A percentile compares a stretch with the other conserved stretches of the same genome.
Conservation (phyloP, 2,888 invertebrate species). For the Muschampia plurimacula region DNA sequence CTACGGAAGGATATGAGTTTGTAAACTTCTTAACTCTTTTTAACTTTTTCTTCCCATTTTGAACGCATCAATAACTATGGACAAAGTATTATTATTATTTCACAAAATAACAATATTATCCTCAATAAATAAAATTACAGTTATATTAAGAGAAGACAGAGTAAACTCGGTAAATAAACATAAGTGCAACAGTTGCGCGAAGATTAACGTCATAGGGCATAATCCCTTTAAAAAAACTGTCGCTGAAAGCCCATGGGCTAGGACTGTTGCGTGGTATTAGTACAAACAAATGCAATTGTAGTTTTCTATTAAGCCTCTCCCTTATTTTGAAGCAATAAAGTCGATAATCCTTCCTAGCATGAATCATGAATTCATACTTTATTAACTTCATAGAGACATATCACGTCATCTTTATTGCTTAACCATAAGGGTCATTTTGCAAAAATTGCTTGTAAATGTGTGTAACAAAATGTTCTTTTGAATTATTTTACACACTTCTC, state of each 20-base stretch:
- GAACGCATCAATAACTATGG: background rate
- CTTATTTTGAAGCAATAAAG: constrained; percentile 4
- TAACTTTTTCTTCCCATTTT: background rate
- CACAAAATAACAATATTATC: background rate
- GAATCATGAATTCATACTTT: background rate
- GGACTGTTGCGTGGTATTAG: constrained; percentile 5
- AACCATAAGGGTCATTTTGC: constrained; percentile 1
- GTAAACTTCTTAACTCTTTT: too few relatives aligned
- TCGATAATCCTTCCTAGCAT: constrained; percentile 12
- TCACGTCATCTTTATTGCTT: background rate
- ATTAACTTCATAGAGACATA: background rate
- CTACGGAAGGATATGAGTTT: too few relatives aligned
- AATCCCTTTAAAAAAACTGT: constrained; percentile 42
- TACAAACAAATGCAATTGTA: constrained; percentile 9
- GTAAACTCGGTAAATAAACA: constrained; percentile 25
- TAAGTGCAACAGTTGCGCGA: constrained; percentile 37
- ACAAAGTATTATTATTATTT: constrained; percentile 1
- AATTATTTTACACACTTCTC: constrained; percentile 58
- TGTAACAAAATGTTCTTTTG: constrained; percentile 18
- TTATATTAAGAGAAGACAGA: background rate
- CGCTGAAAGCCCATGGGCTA: constrained; percentile 17
- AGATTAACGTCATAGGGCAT: constrained; percentile 47
- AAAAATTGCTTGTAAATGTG: background rate
- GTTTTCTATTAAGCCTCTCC: background rate
- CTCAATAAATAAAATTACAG: constrained; percentile 15